phyloP scores from a whole-genome alignment of 2,888 invertebrate genomes.

The Nephrotoma flavescens region DNA sequence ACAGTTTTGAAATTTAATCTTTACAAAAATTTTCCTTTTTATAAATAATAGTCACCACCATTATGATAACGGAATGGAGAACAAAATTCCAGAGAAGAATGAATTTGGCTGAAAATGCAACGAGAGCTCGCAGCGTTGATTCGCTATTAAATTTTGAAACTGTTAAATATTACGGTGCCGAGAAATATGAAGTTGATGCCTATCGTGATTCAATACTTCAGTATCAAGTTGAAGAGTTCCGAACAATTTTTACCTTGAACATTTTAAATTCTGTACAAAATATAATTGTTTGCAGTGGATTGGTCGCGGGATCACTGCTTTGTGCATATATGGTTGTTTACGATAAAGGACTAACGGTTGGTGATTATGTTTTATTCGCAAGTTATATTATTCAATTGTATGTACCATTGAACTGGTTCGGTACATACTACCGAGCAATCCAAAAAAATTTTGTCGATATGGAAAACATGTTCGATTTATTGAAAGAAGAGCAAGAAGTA shows the following conservation, averaged over 20 bases:
- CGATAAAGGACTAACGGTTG: slow-evolving; percentile 60
- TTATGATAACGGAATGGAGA: slow-evolving; percentile 92
- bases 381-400: slow-evolving; percentile 91
- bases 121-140: slow-evolving; percentile 84
- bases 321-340: slow-evolving; percentile 76
- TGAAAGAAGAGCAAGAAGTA: slow-evolving; percentile 77
- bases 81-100: slow-evolving; percentile 87
- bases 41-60: slow-evolving; percentile 52
- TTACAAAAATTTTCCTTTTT: slow-evolving; percentile 5
- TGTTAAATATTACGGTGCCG: slow-evolving; percentile 95
- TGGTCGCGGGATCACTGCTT: slow-evolving; percentile 73
- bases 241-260: slow-evolving; percentile 69
- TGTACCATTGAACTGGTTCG: slow-evolving; percentile 94
- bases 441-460: slow-evolving; percentile 97
- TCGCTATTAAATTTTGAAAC: slow-evolving; percentile 96
- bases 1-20: slow-evolving; percentile 5
- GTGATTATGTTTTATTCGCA: slow-evolving; percentile 92
- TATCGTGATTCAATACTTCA: slow-evolving; percentile 73
- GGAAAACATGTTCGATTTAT: slow-evolving; percentile 98
- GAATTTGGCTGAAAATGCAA: slow-evolving; percentile 89
- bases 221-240: slow-evolving; percentile 87
- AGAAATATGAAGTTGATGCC: slow-evolving; percentile 74
- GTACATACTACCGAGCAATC: slow-evolving; percentile 94
- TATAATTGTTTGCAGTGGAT: slow-evolving; percentile 70
- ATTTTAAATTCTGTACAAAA: slow-evolving; percentile 87